phyloP scores from a whole-genome alignment of 2,888 invertebrate genomes.

The Caenorhabditis macrosperma region DNA sequence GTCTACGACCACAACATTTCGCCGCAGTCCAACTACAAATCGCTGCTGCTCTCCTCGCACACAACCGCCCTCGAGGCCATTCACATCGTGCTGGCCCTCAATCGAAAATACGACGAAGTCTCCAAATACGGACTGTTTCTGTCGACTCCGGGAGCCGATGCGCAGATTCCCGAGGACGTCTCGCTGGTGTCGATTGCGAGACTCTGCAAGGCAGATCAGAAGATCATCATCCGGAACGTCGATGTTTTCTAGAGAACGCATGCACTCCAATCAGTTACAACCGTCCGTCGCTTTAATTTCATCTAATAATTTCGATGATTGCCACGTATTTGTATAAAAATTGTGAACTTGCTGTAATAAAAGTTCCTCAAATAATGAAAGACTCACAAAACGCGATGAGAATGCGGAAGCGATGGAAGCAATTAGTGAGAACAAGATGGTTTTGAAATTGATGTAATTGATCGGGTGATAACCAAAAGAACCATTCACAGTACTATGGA shows the following conservation, averaged over 20 bases:
- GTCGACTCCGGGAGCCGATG: conserved; percentile 63
- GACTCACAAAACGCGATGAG: no score
- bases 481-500: no score
- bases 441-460: no score
- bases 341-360: no score
- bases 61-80: conserved; percentile 70
- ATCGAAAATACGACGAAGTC: conserved; percentile 61
- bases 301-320: not conserved
- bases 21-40: conserved; percentile 83
- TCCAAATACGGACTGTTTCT: conserved; percentile 53
- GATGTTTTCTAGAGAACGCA: conserved; percentile 48
- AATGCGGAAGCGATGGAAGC: no score
- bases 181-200: conserved; percentile 65
- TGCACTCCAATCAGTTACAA: not conserved
- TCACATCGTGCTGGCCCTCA: conserved; percentile 69
- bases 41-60: conserved; percentile 70
- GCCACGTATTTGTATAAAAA: no score
- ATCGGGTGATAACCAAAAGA: no score
- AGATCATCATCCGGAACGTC: conserved; percentile 69
- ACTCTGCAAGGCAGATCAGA: conserved; percentile 69
- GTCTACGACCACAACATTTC: conserved; percentile 93
- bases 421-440: no score
- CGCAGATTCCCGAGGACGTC: conserved; percentile 72
- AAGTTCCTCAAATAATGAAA: no score
- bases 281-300: not conserved